Evolutionary conservation across 1,140 invertebrate genomes (phyloP), one percentile per base, ranked within the genome.

Genomic region (Nylanderia fulva): DNA sequence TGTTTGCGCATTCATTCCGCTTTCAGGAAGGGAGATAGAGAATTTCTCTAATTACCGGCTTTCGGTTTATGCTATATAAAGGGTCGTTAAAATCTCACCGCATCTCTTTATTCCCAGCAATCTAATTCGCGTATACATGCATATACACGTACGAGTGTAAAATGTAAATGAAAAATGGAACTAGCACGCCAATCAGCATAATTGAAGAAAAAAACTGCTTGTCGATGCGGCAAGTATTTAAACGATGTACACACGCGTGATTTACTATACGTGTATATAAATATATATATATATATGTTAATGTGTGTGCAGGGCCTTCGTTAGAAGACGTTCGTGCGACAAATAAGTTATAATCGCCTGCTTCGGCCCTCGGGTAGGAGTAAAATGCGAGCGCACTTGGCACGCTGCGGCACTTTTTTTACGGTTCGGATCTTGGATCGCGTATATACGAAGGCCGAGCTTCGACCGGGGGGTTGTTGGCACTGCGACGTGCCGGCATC

Each of bases 391-490:
- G 66, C 13, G 15, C n/a, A 86, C 39, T 88, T 84, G 86, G 86
- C 83, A 88, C 83, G 24, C 15, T 29, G 11, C 36, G 39, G 21
- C 42, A 68, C 63, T 66, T 64, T 66, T 64, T 66, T 52, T 42
- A 56, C 27, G 15, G 69, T 79, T 52, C 72, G 56, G 83, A 68
- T 87, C 61, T 85, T 74, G 68, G 84, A 56, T 76, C 86, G 86
- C 69, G 56, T 85, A 84, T 85, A 84, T 1, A 11, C 29, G 54
- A 71, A 63, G n/a, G 64, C 18, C 36, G 21, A 48, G 69, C 80
- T 69, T 24, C 33, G 52, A 85, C 36, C 52, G 60, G 56, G 76
- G 74, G 86, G 86, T 88, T 88, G 75, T 88, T 88, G 87, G 87
- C 86, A 88, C 68, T 45, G 52, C 71, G 58, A 76, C 45, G 48